Evolutionary conservation across 2,113 vertebrate species (phyloP), one percentile per base, ranked within the genome.

Genomic region (Hydropotes inermis): DNA sequence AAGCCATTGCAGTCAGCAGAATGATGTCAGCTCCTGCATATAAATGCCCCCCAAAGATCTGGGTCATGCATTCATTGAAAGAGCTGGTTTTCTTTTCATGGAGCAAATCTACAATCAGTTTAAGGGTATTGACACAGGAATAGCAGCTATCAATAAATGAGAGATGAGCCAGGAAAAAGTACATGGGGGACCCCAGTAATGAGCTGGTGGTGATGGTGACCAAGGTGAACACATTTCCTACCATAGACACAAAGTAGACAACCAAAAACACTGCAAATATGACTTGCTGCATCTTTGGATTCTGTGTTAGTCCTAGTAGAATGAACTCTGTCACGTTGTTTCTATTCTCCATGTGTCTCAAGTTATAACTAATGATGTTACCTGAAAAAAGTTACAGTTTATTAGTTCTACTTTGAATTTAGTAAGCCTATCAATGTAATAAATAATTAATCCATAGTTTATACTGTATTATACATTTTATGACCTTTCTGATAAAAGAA

Each of bases 101-200:
- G 7, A 57, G 55, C 1, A 7, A 57, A 57, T 23, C 19, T 23
- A 23, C 21, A 57, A 57, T 57, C 58, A 98, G 92, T 93, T 98
- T 27, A 10, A 97, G 97, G 36, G 87, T 87, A 15, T 85, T 98
- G 43, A 98, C 97, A 13, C 97, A 96, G 6, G 97, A 96, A 76
- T 97, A 98, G 45, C 97, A 98, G 43, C 94, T 84, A 60, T 98
- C 97, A 47, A 96, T 91, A 58, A 98, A 81, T 21, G 97, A 98
- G 79, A 98, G 67, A 61, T 88, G 96, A 50, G 97, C 90, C 3
- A 98, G 97, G 43, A 98, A 98, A 43, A 90, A 98, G 93, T 98
- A 98, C 98, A 98, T 97, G 50, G 98, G 94, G 6, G 96, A 97
- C 4, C 50, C 58, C 36, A 97, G 28, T 45, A n/a, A 54, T 6